A percentile compares a stretch with the other conserved stretches of the same genome.
Conservation (phyloP, 2,888 invertebrate genomes). For the Sinelater perroti region DNA sequence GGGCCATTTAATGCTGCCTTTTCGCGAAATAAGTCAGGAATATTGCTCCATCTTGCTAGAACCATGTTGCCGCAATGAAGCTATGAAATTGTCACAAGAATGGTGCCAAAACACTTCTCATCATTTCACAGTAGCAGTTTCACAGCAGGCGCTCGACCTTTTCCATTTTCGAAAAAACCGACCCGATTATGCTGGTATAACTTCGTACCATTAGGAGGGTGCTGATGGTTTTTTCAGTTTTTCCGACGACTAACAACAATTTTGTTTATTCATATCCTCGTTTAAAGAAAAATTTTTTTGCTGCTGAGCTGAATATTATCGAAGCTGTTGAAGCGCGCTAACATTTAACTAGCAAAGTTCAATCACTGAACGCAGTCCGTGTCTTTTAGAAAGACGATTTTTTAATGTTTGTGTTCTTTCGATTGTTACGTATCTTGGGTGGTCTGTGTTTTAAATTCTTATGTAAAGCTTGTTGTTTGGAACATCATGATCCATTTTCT, state of each 20-base stretch:
- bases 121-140: neutral
- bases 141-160: neutral
- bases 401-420: no score
- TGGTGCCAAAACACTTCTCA: neutral
- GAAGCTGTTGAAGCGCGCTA: no score
- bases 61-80: neutral
- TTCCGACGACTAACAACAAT: neutral
- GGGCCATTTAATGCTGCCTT: neutral
- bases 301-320: no score
- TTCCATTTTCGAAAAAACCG: neutral
- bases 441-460: no score
- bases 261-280: neutral
- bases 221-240: neutral
- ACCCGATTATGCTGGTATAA: neutral
- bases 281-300: no score
- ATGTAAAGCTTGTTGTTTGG: neutral
- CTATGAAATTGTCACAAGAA: neutral
- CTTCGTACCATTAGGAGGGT: neutral
- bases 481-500: neutral
- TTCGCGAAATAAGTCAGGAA: neutral
- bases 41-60: neutral
- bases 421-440: no score
- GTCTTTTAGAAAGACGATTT: no score
- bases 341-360: no score
- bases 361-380: no score